Evolutionary conservation across 2,888 invertebrate species (phyloP).

Genomic region (Lithophane semibrunnea): DNA sequence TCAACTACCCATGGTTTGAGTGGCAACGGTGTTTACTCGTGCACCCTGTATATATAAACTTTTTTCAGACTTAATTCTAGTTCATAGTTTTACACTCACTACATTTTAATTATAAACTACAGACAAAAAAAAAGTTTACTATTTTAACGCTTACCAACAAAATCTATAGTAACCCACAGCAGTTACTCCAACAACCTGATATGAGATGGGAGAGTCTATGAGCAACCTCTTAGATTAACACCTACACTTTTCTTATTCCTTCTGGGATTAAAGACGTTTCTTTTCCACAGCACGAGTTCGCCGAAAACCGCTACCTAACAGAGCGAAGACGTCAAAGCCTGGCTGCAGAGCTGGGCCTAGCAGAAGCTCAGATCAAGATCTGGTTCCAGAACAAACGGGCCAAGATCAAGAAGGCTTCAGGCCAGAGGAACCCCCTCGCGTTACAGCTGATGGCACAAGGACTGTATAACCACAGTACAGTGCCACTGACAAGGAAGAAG

Average conservation of each 20-base stretch:
- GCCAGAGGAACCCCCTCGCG: conserved; percentile 96
- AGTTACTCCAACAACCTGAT: neutral
- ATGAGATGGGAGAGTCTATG: neutral
- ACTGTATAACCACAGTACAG: conserved; percentile 95
- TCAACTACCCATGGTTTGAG: no score
- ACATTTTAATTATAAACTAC: no score
- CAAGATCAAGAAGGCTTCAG: conserved; percentile 97
- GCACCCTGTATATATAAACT: no score
- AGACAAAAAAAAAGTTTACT: no score
- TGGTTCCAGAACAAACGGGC: conserved; percentile 99
- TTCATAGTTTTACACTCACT: no score
- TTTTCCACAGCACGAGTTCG: conserved; percentile 94
- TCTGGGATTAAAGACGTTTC: neutral
- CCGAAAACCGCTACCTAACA: conserved; percentile 97
- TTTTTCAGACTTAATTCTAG: no score
- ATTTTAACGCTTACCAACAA: no score
- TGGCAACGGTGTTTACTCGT: no score
- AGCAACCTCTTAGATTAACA: neutral
- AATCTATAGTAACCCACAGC: no score
- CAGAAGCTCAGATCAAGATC: conserved; percentile 99
- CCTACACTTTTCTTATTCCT: no score
- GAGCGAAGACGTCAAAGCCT: conserved; percentile 97
- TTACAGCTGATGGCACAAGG: conserved; percentile 98
- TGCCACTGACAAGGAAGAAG: conserved; percentile 93
- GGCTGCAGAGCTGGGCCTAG: conserved; percentile 97